phyloP scores from a whole-genome alignment of 1,140 invertebrate genomes.

The Drosophila neocordata region DNA sequence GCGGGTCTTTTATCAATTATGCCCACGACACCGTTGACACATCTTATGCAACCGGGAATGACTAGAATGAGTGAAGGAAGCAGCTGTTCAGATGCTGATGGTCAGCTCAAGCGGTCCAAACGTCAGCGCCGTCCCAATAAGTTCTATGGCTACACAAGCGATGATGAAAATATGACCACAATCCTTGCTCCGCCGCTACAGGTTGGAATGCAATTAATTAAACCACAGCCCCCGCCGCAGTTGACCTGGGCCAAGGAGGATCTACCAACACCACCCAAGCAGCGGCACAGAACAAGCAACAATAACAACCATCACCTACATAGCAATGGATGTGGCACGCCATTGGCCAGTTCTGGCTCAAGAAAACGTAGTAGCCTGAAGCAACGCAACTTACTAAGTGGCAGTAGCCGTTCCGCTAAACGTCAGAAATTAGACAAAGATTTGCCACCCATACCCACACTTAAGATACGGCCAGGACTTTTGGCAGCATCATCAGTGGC shows the following conservation, averaged over 20 bases:
- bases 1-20: slow-evolving; percentile 6
- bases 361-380: slow-evolving; percentile 32
- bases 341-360: slow-evolving; percentile 20
- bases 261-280: slow-evolving; percentile 82
- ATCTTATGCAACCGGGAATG: slow-evolving; percentile 39
- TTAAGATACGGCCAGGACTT: slow-evolving; percentile 75
- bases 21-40: slow-evolving; percentile 49
- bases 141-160: slow-evolving; percentile 93
- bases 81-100: slow-evolving; percentile 84
- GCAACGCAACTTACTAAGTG: slow-evolving; percentile 31
- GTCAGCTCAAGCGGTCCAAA: slow-evolving; percentile 87
- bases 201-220: slow-evolving; percentile 83
- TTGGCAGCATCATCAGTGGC: slow-evolving; percentile 34
- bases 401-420: slow-evolving; percentile 37
- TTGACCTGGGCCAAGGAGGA: slow-evolving; percentile 88
- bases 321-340: slow-evolving; percentile 34
- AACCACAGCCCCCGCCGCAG: slow-evolving; percentile 85
- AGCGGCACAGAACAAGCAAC: slow-evolving; percentile 50
- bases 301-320: slow-evolving; percentile 44
- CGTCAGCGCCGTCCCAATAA: slow-evolving; percentile 90
- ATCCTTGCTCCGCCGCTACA: slow-evolving; percentile 61
- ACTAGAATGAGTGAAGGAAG: slow-evolving; percentile 74
- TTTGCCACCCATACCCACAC: slow-evolving; percentile 83
- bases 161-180: slow-evolving; percentile 86
- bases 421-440: slow-evolving; percentile 48